Evolutionary conservation across 1,140 invertebrate species (phyloP).

Genomic region (Parasteatoda tepidariorum): DNA sequence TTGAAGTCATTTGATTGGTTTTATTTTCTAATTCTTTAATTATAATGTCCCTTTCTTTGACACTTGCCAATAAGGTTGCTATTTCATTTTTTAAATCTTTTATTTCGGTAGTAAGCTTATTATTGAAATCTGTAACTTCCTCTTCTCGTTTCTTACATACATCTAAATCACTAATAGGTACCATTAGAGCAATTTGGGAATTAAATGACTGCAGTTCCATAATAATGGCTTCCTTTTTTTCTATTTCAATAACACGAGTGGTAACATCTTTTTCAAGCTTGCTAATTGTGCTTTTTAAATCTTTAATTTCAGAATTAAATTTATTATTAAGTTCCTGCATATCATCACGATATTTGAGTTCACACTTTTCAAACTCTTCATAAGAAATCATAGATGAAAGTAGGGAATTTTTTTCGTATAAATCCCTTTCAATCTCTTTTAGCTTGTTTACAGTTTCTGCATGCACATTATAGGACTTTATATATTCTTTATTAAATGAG

Average conservation of each 20-base stretch:
- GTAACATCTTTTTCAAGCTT: background rate
- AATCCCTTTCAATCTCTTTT: conserved; percentile 15
- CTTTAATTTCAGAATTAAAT: background rate
- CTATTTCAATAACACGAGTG: background rate
- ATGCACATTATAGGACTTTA: background rate
- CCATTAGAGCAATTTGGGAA: background rate
- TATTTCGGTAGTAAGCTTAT: background rate
- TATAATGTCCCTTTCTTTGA: conserved; percentile 38
- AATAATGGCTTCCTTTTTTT: background rate
- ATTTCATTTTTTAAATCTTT: conserved; percentile 31
- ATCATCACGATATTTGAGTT: background rate
- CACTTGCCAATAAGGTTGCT: background rate
- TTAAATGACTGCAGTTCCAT: background rate
- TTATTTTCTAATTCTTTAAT: conserved; percentile 3
- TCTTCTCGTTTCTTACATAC: background rate
- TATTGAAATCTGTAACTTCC: conserved; percentile 27
- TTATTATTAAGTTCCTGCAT: background rate
- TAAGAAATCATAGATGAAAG: background rate
- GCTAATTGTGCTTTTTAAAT: background rate
- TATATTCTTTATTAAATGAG: background rate
- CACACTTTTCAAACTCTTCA: background rate
- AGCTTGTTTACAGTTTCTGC: conserved; percentile 14
- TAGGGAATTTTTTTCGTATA: background rate
- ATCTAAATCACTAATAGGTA: conserved; percentile 11
- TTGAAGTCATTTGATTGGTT: background rate